Base-by-base conservation (phyloP, 2,113 vertebrate genomes). In the Dolichallabes microphthalmus region DNA sequence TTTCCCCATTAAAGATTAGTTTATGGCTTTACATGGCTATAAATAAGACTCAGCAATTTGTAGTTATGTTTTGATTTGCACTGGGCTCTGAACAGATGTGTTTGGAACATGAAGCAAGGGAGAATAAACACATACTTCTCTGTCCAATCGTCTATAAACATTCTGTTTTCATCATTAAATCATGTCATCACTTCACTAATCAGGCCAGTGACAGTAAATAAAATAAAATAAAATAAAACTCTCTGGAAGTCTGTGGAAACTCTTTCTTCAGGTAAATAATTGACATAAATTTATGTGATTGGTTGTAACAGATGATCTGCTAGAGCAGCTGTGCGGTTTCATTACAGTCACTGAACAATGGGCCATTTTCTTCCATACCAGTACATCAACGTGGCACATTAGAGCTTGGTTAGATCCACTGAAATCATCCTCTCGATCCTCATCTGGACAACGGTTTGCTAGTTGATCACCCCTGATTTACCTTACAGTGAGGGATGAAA, bases 91-190 rank as follows among this genome's bases (percentile, higher is more conserved):
- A 52, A 17, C 73, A 75, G 73, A 75, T 75, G 73, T 75, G 39
- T 75, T 75, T 75, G 50, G 45, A 52, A 75, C 73, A 27, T 52
- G 45, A 52, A 27, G 73, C 35, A 75, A 45, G 6, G 25, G 13
- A 75, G 73, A 75, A 75, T 75, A 75, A 75, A 75, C 73, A 52
- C 22, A 75, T 73, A 75, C 11, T 7, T 75, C 73, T 75, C 73
- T 75, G 73, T 75, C 73, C 45, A 27, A 15, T 52, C 73, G 25
- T 75, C 73, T 75, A n/a, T 75, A 75, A 52, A 75, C 73, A 75
- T 7, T n/a, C 73, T 75, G 73, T 75, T 75, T 75, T 75, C 45
- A 8, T n/a, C 45, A 74, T 74, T 74, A n/a, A n/a, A 13, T 12
- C 45, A 75, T 75, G 73, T 75, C 73, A 75, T 75, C 73, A 52